phyloP scores from a whole-genome alignment of 2,888 invertebrate genomes.

The Pyrrhia umbra region DNA sequence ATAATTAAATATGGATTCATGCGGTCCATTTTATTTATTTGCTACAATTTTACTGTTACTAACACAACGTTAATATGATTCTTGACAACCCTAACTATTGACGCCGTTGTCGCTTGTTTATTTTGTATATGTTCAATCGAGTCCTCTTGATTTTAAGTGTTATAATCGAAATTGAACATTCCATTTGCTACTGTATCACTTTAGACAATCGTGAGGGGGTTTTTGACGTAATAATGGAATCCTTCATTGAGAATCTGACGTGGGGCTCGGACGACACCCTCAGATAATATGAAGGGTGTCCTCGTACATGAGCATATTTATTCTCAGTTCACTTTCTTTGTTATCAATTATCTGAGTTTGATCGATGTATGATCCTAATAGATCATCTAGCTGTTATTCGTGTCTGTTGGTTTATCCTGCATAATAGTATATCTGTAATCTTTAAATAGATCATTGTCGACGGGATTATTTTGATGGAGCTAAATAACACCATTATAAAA shows the following conservation, averaged over 20 bases:
- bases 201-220: background rate
- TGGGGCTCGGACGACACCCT: background rate
- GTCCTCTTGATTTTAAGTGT: slow-evolving; percentile 33
- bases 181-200: slow-evolving; percentile 40
- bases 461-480: too few species aligned
- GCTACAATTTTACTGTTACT: background rate
- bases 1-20: too few species aligned
- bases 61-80: background rate
- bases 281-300: too few species aligned
- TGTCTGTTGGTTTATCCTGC: too few species aligned
- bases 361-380: too few species aligned
- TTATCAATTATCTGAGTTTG: too few species aligned
- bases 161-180: slow-evolving; percentile 33
- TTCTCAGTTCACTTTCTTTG: too few species aligned
- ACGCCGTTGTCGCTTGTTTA: slow-evolving; percentile 17
- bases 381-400: too few species aligned
- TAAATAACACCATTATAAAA: too few species aligned
- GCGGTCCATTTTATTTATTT: background rate
- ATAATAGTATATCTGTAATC: too few species aligned
- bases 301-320: too few species aligned
- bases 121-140: slow-evolving; percentile 10
- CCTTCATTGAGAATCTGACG: slow-evolving; percentile 7
- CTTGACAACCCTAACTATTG: slow-evolving; percentile 5
- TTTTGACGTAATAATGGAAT: slow-evolving; percentile 13
- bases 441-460: too few species aligned